phyloP scores from a whole-genome alignment of 2,797 vertebrate genomes.

The Sternarchorhynchus goeldii region DNA sequence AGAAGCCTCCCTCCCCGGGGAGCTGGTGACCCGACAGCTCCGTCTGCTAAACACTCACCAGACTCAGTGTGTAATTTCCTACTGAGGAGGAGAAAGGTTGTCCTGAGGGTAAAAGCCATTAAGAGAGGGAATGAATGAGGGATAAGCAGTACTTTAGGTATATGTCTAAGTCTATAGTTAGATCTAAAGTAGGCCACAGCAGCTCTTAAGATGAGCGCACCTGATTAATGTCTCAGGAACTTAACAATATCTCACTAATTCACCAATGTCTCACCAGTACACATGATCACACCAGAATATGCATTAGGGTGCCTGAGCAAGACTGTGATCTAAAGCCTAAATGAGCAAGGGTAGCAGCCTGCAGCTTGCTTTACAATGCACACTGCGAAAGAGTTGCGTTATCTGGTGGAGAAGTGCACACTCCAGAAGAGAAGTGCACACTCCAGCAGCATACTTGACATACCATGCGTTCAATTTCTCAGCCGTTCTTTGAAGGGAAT shows the following conservation, averaged over 20 bases:
- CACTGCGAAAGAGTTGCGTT: too few species aligned
- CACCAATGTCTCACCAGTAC: too few species aligned
- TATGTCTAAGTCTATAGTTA: background rate
- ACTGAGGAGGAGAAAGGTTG: conserved; percentile 4
- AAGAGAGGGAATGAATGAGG: too few species aligned
- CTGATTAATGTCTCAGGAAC: too few species aligned
- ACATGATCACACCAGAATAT: background rate
- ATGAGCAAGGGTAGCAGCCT: background rate
- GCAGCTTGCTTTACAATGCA: background rate
- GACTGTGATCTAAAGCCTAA: background rate
- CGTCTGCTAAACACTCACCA: conserved; percentile 76
- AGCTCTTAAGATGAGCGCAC: background rate
- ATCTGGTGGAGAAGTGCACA: too few species aligned
- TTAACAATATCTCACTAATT: too few species aligned
- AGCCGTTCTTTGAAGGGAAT: background rate
- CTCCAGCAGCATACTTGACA: conserved; percentile 2
- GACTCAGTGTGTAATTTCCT: conserved; percentile 65
- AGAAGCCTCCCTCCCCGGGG: conserved; percentile 64
- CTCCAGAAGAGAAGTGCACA: too few species aligned
- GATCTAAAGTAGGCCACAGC: background rate
- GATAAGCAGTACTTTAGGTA: too few species aligned
- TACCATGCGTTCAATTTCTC: background rate
- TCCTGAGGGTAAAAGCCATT: background rate
- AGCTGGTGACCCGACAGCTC: conserved; percentile 61
- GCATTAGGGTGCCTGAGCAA: background rate